These are phyloP conservation scores for Drosophila sproati DNA, from an alignment of 1,140 invertebrate species.

Conservation along the genomic window DNA sequence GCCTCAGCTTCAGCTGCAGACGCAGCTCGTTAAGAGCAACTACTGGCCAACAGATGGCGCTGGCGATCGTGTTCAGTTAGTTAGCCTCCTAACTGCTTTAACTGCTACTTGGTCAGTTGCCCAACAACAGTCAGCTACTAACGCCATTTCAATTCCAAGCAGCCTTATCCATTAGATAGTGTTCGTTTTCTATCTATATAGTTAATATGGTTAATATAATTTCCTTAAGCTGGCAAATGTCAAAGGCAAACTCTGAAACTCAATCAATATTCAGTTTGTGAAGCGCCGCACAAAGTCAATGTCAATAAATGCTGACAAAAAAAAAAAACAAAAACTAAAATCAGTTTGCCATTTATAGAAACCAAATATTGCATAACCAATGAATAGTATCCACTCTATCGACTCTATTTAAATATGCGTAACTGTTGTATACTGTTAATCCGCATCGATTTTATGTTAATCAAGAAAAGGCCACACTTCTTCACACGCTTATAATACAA, in stretches of 20 bases:
- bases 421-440: slow-evolving; percentile 55
- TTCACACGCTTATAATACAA: neutral
- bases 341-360: slow-evolving; percentile 24
- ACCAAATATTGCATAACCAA: slow-evolving; percentile 57
- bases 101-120: slow-evolving; percentile 29
- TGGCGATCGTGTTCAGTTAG: slow-evolving; percentile 3
- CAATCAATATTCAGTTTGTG: slow-evolving; percentile 20
- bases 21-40: slow-evolving; percentile 27
- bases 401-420: slow-evolving; percentile 41
- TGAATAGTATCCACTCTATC: slow-evolving; percentile 17
- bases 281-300: slow-evolving; percentile 47
- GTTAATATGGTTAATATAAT: neutral
- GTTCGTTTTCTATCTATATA: neutral
- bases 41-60: slow-evolving; percentile 47
- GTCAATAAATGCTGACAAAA: slow-evolving; percentile 31
- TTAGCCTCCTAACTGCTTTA: neutral
- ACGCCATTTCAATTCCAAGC: slow-evolving; percentile 15
- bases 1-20: neutral
- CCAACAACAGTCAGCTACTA: neutral
- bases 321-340: slow-evolving; percentile 13
- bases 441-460: neutral
- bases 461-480: slow-evolving; percentile 10
- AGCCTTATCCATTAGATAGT: slow-evolving; percentile 1
- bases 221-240: slow-evolving; percentile 37
- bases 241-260: slow-evolving; percentile 31